These are phyloP conservation scores for Coenonympha arcania DNA, from an alignment of 2,888 invertebrate genomes.

Conservation along the genomic window DNA sequence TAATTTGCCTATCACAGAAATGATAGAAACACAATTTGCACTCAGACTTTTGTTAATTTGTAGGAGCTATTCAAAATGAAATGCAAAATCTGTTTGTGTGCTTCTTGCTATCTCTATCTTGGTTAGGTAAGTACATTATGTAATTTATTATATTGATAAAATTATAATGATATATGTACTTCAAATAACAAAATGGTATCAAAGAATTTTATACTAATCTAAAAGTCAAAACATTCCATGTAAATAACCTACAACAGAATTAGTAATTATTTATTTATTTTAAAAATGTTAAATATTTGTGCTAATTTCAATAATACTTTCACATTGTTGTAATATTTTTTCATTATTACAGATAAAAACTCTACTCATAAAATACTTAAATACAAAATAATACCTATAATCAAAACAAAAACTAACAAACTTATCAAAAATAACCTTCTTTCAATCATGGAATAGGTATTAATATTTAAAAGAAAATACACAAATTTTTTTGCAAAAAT, in stretches of 20 bases:
- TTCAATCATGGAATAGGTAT: background rate
- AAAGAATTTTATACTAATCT: no score
- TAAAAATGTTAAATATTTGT: no score
- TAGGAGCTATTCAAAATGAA: background rate
- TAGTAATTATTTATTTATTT: no score
- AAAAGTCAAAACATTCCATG: no score
- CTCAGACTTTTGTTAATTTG: background rate
- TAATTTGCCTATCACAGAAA: background rate
- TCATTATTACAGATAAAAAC: background rate
- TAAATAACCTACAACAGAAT: no score
- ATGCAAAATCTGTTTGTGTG: background rate
- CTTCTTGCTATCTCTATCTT: background rate
- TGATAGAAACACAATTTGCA: background rate
- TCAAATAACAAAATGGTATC: no score
- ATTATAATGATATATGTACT: no score
- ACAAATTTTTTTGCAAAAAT: conserved; percentile 8
- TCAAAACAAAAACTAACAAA: conserved; percentile 19
- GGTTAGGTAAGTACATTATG: background rate
- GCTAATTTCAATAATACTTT: no score
- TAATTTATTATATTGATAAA: no score
- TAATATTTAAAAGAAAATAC: background rate
- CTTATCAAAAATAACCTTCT: conserved; percentile 18
- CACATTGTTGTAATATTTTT: background rate
- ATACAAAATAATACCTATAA: conserved; percentile 9
- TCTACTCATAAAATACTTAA: conserved; percentile 6